phyloP scores from a whole-genome alignment of 2,113 vertebrate genomes.

The Cromileptes altivelis region DNA sequence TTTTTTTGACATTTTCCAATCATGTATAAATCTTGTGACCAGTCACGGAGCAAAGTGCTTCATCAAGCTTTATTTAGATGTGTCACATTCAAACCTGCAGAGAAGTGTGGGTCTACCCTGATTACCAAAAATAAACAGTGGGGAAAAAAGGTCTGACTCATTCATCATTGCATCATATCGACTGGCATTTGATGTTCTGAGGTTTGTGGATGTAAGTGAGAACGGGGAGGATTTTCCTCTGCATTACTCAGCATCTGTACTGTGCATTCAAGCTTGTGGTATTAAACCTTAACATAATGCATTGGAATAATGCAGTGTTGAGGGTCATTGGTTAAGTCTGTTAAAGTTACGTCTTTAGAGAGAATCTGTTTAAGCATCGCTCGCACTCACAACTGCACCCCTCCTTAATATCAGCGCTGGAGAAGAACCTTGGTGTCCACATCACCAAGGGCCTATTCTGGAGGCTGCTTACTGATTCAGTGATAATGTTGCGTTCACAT shows the following conservation, averaged over 20 bases:
- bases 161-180: conserved; percentile 73
- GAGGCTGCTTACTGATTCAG: no score
- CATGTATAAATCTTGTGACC: conserved; percentile 42
- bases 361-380: neutral
- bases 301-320: neutral
- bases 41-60: conserved; percentile 58
- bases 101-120: conserved; percentile 52
- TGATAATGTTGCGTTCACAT: no score
- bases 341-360: neutral
- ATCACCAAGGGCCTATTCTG: no score
- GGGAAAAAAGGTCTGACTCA: conserved; percentile 55
- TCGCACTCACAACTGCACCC: no score
- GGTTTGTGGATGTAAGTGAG: conserved; percentile 45
- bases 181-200: conserved; percentile 54
- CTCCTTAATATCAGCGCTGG: no score
- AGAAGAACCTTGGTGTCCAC: no score
- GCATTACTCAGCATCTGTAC: conserved; percentile 33
- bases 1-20: conserved; percentile 42
- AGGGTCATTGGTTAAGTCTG: neutral
- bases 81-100: conserved; percentile 50
- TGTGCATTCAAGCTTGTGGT: neutral
- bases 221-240: conserved; percentile 50
- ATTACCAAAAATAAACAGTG: conserved; percentile 79
- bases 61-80: conserved; percentile 65
- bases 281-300: neutral